These are phyloP conservation scores for Dysmachus trigonus DNA, from an alignment of 2,888 invertebrate species.

Conservation along the genomic window DNA sequence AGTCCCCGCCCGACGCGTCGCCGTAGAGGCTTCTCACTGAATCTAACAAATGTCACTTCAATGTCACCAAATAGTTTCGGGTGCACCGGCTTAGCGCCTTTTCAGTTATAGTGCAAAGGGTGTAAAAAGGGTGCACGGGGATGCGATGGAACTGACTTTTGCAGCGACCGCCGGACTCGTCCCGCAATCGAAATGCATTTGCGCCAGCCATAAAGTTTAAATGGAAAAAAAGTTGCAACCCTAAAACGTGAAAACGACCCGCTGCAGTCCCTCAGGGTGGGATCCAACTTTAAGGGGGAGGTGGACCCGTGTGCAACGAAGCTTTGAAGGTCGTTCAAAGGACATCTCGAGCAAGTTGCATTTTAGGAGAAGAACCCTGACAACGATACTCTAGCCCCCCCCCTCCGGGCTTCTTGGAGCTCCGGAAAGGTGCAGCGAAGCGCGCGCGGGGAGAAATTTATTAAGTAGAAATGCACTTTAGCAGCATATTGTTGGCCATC, in stretches of 20 bases:
- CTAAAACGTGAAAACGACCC: conserved; percentile 17
- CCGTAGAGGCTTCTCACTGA: background rate
- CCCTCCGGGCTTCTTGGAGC: background rate
- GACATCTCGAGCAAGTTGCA: conserved; percentile 29
- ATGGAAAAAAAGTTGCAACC: conserved; percentile 16
- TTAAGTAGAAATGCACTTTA: conserved; percentile 43
- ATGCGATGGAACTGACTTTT: conserved; percentile 26
- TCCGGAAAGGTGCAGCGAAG: conserved; percentile 16
- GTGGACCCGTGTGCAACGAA: background rate
- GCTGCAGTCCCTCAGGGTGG: conserved; percentile 1
- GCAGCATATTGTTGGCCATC: conserved; percentile 17
- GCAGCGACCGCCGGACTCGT: background rate
- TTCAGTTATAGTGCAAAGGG: background rate
- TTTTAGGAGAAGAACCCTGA: conserved; percentile 30
- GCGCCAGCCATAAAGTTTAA: background rate
- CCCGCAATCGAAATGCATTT: conserved; percentile 13
- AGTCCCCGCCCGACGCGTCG: background rate
- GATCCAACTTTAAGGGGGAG: conserved; percentile 13
- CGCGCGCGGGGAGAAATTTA: conserved; percentile 44
- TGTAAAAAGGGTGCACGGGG: background rate
- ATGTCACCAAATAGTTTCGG: conserved; percentile 41
- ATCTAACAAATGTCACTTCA: conserved; percentile 38
- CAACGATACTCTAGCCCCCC: conserved; percentile 3
- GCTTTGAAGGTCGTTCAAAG: conserved; percentile 47
- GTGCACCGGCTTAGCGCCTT: conserved; percentile 14